Evolutionary conservation across 1,140 invertebrate genomes (phyloP).

Genomic region (Artemia franciscana): DNA sequence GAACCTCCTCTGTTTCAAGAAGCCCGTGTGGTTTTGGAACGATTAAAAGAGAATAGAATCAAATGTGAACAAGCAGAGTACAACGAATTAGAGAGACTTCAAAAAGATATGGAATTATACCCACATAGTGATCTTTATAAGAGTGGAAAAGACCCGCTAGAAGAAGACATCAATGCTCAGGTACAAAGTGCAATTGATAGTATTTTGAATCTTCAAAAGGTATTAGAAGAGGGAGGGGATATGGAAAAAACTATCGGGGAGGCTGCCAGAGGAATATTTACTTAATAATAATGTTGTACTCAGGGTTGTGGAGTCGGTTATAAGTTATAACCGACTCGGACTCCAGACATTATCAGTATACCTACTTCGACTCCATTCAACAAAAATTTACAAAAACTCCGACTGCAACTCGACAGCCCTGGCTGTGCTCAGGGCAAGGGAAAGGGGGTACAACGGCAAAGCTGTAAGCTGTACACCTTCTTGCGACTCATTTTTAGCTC

Average conservation of each 20-base stretch:
- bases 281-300: not conserved
- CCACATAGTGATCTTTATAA: not conserved
- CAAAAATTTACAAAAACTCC: too few relatives aligned
- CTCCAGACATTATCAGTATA: too few relatives aligned
- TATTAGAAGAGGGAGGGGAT: not conserved
- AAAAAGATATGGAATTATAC: not conserved
- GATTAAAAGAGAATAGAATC: not conserved
- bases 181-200: slow-evolving; percentile 52
- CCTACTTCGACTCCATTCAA: too few relatives aligned
- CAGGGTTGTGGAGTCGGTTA: too few relatives aligned
- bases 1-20: not conserved
- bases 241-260: not conserved
- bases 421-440: too few relatives aligned
- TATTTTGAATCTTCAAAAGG: slow-evolving; percentile 39
- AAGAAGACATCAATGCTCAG: slow-evolving; percentile 41
- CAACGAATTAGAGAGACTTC: not conserved
- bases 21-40: not conserved
- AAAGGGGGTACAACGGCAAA: too few relatives aligned
- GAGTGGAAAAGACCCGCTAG: slow-evolving; percentile 16
- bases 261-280: not conserved
- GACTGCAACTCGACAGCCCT: too few relatives aligned
- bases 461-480: too few relatives aligned
- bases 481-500: too few relatives aligned
- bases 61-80: not conserved
- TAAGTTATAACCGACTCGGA: too few relatives aligned